Evolutionary conservation across 2,797 vertebrate species (phyloP), one percentile per base, ranked within the genome.

Genomic region (Sebastes vulpes): DNA sequence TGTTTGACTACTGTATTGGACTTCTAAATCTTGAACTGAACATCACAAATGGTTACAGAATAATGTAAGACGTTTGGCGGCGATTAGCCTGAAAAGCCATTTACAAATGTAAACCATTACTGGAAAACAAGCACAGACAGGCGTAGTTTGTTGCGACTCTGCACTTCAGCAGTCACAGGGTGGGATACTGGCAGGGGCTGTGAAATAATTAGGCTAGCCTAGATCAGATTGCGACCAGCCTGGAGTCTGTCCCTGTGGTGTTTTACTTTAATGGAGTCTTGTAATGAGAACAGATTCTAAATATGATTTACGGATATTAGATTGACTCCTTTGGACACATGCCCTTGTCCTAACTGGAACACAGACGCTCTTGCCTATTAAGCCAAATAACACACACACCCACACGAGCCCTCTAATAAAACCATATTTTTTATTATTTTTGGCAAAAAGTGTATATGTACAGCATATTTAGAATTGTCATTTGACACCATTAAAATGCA

Each of bases 361-460:
- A 72, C 54, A 72, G 64, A 89, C 52, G 65, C 23, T 31, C 42
- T 18, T 12, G 9, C 16, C 14, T 28, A 60, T 76, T 63, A 73
- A 54, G 23, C 56, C 65, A 87, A 88, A 87, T 67, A 79, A 90
- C 35, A 75, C 63, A 89, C 73, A 83, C 69, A 81, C 54, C 42
- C 77, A 87, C 65, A 78, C 80, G 75, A 90, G 61, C 25, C 61
- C 53, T 90, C 77, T 94, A 95, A 91, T 91, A 96, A 96, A 96
- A 94, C 85, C 79, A 91, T 91, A 80, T 89, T 42, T 85, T 94
- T 89, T 65, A 26, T 93, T 86, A 87, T 90, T 93, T 96, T 96
- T 95, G 96, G 95, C 95, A 96, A 96, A 96, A 96, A 95, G 79
- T 90, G 83, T 93, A 85, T 95, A 91, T 95, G 52, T 95, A 95